phyloP scores from a whole-genome alignment of 2,888 invertebrate genomes.

The Minunthozetes semirufus region DNA sequence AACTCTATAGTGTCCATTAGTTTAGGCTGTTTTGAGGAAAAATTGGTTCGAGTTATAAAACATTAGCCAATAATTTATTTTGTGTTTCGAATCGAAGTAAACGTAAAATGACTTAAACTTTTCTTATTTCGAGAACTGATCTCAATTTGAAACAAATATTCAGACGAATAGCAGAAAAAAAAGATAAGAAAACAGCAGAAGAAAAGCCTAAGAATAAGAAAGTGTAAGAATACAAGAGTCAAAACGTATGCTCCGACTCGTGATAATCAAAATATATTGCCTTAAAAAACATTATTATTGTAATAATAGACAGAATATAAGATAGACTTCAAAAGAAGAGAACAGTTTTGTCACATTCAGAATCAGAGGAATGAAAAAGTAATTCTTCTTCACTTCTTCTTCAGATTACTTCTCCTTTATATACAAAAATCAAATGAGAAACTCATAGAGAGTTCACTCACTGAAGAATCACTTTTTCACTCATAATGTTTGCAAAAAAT shows the following conservation, averaged over 20 bases:
- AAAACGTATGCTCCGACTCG: background rate
- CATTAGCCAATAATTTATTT: too few species aligned
- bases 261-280: background rate
- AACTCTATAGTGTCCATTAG: too few species aligned
- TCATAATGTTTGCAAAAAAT: background rate
- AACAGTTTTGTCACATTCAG: background rate
- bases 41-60: too few species aligned
- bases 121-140: too few species aligned
- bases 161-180: too few species aligned
- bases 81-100: too few species aligned
- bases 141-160: too few species aligned
- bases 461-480: background rate
- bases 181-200: too few species aligned
- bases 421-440: background rate
- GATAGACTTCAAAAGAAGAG: background rate
- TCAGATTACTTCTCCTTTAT: background rate
- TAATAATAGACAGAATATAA: background rate
- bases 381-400: background rate
- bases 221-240: too few species aligned
- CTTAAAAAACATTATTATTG: background rate
- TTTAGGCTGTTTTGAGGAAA: too few species aligned
- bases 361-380: background rate
- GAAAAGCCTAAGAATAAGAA: too few species aligned
- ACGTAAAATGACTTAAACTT: too few species aligned
- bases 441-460: background rate